phyloP scores from a whole-genome alignment of 2,113 vertebrate species.

The Grus americana region DNA sequence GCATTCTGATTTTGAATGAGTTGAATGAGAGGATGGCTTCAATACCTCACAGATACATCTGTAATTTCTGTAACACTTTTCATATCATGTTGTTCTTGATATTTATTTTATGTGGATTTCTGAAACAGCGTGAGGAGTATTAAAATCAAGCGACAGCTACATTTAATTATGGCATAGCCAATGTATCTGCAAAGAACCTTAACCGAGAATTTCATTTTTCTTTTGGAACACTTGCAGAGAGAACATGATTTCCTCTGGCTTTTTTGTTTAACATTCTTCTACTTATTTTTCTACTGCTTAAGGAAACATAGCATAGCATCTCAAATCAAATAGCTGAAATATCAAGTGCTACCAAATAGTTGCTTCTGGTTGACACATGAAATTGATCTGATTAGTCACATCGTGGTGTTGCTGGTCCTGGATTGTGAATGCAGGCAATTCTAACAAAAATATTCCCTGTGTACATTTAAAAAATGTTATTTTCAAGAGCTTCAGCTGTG shows the following conservation, averaged over 20 bases:
- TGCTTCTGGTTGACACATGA: neutral
- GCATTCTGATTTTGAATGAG: slow-evolving; percentile 18
- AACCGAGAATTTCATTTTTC: neutral
- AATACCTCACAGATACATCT: neutral
- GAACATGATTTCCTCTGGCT: neutral
- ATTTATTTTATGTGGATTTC: slow-evolving; percentile 2
- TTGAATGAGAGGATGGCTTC: neutral
- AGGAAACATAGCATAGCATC: neutral
- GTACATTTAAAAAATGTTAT: neutral
- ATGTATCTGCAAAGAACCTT: neutral
- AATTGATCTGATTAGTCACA: neutral
- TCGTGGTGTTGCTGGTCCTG: neutral
- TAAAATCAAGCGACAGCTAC: neutral
- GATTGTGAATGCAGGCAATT: neutral
- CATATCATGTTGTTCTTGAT: neutral
- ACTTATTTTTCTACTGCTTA: neutral
- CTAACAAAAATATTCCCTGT: neutral
- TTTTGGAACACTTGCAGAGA: neutral
- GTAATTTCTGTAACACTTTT: slow-evolving; percentile 19
- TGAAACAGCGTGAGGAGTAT: neutral
- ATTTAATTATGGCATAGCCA: neutral
- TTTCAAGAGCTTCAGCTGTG: neutral
- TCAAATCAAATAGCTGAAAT: neutral
- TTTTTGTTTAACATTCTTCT: neutral
- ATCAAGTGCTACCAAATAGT: neutral